A percentile compares a stretch with the other conserved stretches of the same genome.
Evolutionary conservation across 2,888 invertebrate genomes (phyloP).

Genomic region (Cerceris rybyensis): DNA sequence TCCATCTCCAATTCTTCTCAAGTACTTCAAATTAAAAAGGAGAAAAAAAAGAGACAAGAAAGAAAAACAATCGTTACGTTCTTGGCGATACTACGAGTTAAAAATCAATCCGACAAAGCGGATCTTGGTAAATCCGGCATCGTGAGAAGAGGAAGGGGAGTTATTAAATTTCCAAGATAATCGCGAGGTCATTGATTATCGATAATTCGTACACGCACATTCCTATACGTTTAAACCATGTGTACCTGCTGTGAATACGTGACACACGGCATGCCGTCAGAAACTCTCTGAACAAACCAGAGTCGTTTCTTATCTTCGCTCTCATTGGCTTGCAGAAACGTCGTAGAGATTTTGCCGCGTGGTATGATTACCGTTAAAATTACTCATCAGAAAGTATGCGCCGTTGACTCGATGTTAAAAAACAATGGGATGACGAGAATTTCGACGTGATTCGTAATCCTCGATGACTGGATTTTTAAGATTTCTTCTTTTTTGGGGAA

Average conservation of each 20-base stretch:
- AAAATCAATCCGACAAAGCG: background rate
- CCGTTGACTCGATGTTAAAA: constrained; percentile 13
- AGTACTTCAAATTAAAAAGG: too few species aligned
- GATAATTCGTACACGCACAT: constrained; percentile 10
- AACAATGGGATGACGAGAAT: constrained; percentile 21
- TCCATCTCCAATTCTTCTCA: too few species aligned
- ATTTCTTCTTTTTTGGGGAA: background rate
- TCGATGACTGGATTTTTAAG: background rate
- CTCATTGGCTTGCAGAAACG: background rate
- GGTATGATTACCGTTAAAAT: constrained; percentile 21
- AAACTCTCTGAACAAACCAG: constrained; percentile 18
- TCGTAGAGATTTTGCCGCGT: background rate
- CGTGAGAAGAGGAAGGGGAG: background rate
- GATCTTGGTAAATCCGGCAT: background rate
- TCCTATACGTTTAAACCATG: background rate
- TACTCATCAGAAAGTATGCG: constrained; percentile 37
- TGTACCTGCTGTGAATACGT: constrained; percentile 30
- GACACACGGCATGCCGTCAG: constrained; percentile 28
- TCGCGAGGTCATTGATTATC: constrained; percentile 25
- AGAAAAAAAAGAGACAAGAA: too few species aligned
- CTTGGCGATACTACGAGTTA: too few species aligned
- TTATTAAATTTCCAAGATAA: constrained; percentile 19
- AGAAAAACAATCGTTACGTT: too few species aligned
- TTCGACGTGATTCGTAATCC: background rate
- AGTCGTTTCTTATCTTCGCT: constrained; percentile 21